These are phyloP conservation scores for Gallinago media DNA, from an alignment of 2,113 vertebrate genomes.

Conservation along the genomic window DNA sequence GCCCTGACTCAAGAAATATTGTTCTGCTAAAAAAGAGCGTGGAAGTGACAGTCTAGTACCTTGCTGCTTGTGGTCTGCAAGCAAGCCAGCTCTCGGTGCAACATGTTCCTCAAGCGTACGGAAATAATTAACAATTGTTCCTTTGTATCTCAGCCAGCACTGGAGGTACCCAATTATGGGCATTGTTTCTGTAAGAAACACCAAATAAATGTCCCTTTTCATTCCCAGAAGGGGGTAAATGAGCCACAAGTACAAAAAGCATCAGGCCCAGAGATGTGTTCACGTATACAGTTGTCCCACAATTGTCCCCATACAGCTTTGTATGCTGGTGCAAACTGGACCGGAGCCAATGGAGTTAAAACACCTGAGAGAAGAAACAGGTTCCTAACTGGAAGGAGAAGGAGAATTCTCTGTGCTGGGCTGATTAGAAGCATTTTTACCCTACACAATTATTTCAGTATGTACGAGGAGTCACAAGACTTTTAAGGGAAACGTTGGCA, in stretches of 20 bases:
- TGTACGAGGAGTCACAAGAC: background rate
- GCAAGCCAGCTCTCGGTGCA: background rate
- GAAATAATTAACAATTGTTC: slow-evolving; percentile 33
- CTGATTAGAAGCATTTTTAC: background rate
- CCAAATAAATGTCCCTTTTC: slow-evolving; percentile 51
- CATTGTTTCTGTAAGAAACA: slow-evolving; percentile 52
- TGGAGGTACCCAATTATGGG: slow-evolving; percentile 27
- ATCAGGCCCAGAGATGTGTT: background rate
- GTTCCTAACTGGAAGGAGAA: background rate
- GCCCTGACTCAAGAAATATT: background rate
- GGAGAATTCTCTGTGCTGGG: background rate
- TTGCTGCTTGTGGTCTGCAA: background rate
- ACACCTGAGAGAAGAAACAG: slow-evolving; percentile 17
- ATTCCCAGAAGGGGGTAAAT: background rate
- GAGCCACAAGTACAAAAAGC: background rate
- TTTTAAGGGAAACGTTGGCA: background rate
- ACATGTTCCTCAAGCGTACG: background rate
- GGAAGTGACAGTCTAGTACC: background rate
- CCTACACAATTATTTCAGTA: background rate
- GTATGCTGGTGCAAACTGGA: background rate
- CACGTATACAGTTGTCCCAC: background rate
- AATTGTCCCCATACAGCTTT: background rate
- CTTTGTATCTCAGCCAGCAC: slow-evolving; percentile 20
- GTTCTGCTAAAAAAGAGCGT: background rate
- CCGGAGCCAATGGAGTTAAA: background rate